Evolutionary conservation across 2,113 vertebrate species (phyloP).

Genomic region (Campylomormyrus numenius): DNA sequence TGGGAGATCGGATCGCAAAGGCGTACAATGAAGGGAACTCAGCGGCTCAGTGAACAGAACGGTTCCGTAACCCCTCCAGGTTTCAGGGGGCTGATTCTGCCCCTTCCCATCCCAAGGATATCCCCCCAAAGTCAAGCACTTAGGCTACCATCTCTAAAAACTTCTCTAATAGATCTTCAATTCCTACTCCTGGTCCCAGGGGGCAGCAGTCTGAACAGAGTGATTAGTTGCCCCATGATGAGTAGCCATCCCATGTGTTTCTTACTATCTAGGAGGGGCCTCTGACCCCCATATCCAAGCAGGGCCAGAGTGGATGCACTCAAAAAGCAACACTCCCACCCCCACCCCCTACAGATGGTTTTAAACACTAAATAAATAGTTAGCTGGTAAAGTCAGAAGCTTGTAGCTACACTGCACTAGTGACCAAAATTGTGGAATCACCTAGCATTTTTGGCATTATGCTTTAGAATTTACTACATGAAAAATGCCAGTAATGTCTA

Average conservation of each 20-base stretch:
- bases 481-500: no score
- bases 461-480: no score
- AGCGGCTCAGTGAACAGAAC: not conserved
- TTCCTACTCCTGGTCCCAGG: not conserved
- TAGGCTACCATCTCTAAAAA: no score
- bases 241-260: not conserved
- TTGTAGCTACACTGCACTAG: no score
- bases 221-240: not conserved
- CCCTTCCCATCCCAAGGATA: not conserved
- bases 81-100: not conserved
- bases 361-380: no score
- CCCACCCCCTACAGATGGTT: not conserved
- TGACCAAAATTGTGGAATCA: no score
- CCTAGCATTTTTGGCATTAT: no score
- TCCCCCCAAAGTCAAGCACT: not conserved
- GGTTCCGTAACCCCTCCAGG: not conserved
- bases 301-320: not conserved
- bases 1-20: not conserved
- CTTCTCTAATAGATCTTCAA: not conserved
- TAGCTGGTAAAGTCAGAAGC: no score
- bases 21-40: not conserved
- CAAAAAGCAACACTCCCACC: not conserved
- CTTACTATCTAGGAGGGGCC: not conserved
- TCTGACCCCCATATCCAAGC: not conserved
- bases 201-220: not conserved